Evolutionary conservation across 2,113 vertebrate species (phyloP), one percentile per base, ranked within the genome.

Genomic region (Pollimyrus isidori): DNA sequence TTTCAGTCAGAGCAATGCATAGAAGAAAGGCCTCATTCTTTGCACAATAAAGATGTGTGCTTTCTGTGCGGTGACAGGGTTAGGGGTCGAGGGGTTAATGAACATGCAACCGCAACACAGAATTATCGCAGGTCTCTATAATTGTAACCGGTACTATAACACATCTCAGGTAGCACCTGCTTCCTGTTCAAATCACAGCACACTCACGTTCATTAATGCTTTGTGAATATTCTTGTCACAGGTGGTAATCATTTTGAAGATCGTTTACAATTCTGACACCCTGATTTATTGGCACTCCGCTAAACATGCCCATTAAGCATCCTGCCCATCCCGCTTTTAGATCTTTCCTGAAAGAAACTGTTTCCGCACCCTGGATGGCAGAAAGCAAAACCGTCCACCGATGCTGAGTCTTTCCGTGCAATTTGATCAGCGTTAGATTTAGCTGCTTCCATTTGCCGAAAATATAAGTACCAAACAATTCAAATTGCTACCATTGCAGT

Each of bases 181-280:
- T 92, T 92, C 90, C 90, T 80, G 90, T 90, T 89, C 87, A 91
- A 91, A 92, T 89, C 90, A 90, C 83, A 86, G 89, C 87, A 90
- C 86, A 90, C 92, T 91, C 91, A 91, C 90, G 89, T 93, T 88
- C 90, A 91, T 91, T 91, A 93, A 91, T 85, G 90, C 89, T 91
- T 92, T 91, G 87, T 89, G 89, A 92, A 91, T 89, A 90, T 87
- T 86, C 90, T 53, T 92, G 89, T 93, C 90, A 91, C 90, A 93
- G 86, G 90, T 92, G 91, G 90, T 89, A 92, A 90, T 90, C 62
- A 92, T 91, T 91, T 91, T 89, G 89, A 69, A 91, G 76, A 91
- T 82, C 86, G 89, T 91, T 91, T 91, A 90, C 89, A 91, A 91
- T 90, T 88, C 90, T 90, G 91, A 91, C 91, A 92, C 90, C 90